phyloP scores from a whole-genome alignment of 2,113 vertebrate genomes.

The Grammomys surdaster region DNA sequence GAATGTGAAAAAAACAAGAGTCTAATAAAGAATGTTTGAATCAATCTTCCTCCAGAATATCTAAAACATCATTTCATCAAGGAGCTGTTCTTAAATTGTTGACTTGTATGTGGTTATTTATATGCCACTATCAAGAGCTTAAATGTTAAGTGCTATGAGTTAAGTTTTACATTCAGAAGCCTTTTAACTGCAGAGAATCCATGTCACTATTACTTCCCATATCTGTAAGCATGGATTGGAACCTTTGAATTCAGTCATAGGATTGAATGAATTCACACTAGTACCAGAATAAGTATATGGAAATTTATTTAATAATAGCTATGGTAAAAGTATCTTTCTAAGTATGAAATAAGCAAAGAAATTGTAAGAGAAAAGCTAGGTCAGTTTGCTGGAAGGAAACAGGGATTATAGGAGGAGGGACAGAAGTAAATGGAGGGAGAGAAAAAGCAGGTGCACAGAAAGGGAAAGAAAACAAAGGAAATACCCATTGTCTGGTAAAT shows the following conservation, averaged over 20 bases:
- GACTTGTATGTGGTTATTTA: neutral
- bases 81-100: constrained; percentile 1
- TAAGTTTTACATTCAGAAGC: neutral
- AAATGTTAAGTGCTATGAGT: neutral
- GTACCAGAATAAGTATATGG: neutral
- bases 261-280: constrained; percentile 12
- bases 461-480: neutral
- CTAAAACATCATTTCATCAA: neutral
- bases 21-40: neutral
- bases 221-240: constrained; percentile 10
- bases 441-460: neutral
- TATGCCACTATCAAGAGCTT: neutral
- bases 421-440: neutral
- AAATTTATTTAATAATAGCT: neutral
- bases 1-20: constrained; percentile 6
- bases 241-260: constrained; percentile 14
- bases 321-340: neutral
- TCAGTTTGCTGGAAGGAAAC: neutral
- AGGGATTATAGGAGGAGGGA: neutral
- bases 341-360: neutral
- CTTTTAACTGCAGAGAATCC: neutral
- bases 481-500: neutral
- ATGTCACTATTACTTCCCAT: neutral
- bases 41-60: neutral
- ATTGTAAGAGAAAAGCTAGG: neutral